Conservation (phyloP, 2,888 invertebrate genomes). For the Nomada ferruginata region DNA sequence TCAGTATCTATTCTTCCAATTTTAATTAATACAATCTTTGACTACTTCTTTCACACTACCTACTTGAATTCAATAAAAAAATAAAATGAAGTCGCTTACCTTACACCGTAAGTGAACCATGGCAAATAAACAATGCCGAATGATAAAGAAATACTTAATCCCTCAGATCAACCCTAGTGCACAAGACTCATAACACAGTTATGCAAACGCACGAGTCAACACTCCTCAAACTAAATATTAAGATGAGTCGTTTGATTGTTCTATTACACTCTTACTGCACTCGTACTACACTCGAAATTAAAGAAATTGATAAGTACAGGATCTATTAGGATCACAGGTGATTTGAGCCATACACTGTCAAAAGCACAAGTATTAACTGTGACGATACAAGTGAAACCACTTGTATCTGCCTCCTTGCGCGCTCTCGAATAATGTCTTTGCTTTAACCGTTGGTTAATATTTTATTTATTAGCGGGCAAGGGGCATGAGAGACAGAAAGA, state of each 20-base stretch:
- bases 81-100: constrained; percentile 65
- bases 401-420: constrained; percentile 67
- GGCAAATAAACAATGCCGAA: constrained; percentile 31
- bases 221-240: neutral
- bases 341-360: constrained; percentile 27
- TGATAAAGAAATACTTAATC: constrained; percentile 33
- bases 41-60: neutral
- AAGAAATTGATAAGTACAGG: neutral
- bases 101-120: constrained; percentile 79
- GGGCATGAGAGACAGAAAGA: constrained; percentile 41
- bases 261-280: no score
- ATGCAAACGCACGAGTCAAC: neutral
- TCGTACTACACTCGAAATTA: no score
- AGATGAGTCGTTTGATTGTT: neutral
- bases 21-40: neutral
- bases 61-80: neutral
- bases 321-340: constrained; percentile 6
- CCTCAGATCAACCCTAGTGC: constrained; percentile 20
- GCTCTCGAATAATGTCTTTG: constrained; percentile 77
- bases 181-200: constrained; percentile 43
- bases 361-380: constrained; percentile 1
- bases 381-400: constrained; percentile 39
- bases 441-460: constrained; percentile 78
- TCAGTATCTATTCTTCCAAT: neutral
- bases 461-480: constrained; percentile 77